Conservation (phyloP, 2,888 invertebrate species). For the Philonicus albiceps region DNA sequence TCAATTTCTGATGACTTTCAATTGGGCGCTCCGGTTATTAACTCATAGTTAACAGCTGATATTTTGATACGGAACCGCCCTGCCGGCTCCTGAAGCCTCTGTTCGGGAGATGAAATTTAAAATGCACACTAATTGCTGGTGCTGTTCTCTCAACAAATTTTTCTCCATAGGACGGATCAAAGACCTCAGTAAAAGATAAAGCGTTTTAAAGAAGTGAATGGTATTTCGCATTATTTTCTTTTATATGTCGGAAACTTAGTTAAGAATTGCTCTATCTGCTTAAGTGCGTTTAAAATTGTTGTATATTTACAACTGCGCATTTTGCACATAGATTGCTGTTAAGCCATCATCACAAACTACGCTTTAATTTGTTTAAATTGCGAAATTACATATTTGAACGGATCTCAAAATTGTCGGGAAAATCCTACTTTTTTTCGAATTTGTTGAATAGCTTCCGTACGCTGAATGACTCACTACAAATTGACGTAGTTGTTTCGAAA, state of each 20-base stretch:
- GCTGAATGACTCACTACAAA: neutral
- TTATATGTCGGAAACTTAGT: neutral
- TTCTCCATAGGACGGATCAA: neutral
- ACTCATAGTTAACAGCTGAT: neutral
- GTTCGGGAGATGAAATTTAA: neutral
- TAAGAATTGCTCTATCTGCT: too few relatives aligned
- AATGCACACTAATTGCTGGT: neutral
- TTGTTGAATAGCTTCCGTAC: neutral
- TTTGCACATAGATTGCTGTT: neutral
- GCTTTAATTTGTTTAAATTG: neutral
- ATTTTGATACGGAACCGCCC: neutral
- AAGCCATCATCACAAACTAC: neutral
- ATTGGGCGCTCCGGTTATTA: neutral
- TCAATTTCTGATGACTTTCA: neutral
- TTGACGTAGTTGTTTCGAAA: neutral
- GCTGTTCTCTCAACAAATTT: neutral
- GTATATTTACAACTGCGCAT: neutral
- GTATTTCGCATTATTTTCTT: neutral
- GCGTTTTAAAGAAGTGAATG: neutral
- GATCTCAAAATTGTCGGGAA: neutral
- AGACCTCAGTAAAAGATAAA: neutral
- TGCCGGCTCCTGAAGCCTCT: neutral
- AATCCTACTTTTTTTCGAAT: neutral
- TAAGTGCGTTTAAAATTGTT: neutral
- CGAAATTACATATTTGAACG: neutral